phyloP scores from a whole-genome alignment of 2,888 invertebrate species.

The Anaspis maculata region DNA sequence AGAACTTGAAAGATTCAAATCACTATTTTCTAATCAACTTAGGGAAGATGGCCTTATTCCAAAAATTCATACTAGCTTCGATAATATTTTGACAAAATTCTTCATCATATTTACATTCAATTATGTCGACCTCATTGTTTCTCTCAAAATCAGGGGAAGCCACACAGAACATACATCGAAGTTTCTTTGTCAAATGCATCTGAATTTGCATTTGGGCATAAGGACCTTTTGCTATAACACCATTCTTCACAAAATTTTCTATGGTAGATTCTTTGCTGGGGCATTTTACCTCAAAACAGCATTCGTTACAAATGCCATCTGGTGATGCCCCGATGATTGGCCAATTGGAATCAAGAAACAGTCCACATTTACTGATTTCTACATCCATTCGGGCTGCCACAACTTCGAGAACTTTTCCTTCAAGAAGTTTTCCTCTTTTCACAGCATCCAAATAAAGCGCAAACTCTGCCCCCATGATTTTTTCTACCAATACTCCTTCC shows the following conservation, averaged over 20 bases:
- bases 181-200: neutral
- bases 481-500: neutral
- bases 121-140: neutral
- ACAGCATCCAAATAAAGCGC: neutral
- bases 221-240: neutral
- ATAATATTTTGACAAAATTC: neutral
- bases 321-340: neutral
- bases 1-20: neutral
- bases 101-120: neutral
- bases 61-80: neutral
- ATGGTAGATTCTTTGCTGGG: neutral
- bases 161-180: neutral
- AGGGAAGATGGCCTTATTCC: neutral
- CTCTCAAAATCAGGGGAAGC: neutral
- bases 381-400: neutral
- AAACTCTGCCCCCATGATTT: neutral
- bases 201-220: neutral
- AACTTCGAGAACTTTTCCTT: neutral
- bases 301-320: neutral
- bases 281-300: neutral
- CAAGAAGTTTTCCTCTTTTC: neutral
- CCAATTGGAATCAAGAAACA: neutral
- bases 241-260: neutral
- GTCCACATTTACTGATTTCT: neutral
- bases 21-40: neutral